Percentiles rank a stretch among this genome's conserved stretches.
Evolutionary conservation across 2,113 vertebrate genomes (phyloP).

Genomic region (Aphelocoma coerulescens): DNA sequence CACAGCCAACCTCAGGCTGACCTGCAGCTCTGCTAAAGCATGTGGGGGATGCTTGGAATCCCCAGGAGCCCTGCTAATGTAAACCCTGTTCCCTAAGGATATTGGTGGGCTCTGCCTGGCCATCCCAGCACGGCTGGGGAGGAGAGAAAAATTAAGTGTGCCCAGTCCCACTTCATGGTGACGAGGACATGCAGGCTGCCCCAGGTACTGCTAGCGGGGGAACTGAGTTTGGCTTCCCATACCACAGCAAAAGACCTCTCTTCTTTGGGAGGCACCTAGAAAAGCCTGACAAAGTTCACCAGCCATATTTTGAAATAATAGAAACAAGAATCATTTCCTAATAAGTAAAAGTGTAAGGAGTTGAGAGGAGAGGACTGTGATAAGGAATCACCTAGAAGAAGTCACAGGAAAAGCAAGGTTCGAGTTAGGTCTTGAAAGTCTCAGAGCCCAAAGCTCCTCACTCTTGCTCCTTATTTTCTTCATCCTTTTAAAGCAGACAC

Average conservation of each 20-base stretch:
- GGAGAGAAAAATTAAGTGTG: neutral
- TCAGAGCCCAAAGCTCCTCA: neutral
- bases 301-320: neutral
- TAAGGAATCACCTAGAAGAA: neutral
- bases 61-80: neutral
- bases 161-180: neutral
- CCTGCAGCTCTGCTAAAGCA: neutral
- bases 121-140: neutral
- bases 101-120: neutral
- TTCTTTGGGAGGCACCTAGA: neutral
- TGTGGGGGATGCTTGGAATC: neutral
- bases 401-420: neutral
- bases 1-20: neutral
- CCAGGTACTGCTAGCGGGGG: neutral
- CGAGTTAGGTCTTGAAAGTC: neutral
- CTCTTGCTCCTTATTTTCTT: neutral
- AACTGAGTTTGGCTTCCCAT: neutral
- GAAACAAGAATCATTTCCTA: neutral
- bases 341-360: neutral
- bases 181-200: rapidly evolving
- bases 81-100: neutral
- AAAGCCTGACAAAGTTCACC: neutral
- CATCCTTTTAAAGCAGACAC: neutral
- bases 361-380: neutral
- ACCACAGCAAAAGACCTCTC: neutral